Conservation (phyloP, 2,797 vertebrate species). For the Halcyon smyrnensis region DNA sequence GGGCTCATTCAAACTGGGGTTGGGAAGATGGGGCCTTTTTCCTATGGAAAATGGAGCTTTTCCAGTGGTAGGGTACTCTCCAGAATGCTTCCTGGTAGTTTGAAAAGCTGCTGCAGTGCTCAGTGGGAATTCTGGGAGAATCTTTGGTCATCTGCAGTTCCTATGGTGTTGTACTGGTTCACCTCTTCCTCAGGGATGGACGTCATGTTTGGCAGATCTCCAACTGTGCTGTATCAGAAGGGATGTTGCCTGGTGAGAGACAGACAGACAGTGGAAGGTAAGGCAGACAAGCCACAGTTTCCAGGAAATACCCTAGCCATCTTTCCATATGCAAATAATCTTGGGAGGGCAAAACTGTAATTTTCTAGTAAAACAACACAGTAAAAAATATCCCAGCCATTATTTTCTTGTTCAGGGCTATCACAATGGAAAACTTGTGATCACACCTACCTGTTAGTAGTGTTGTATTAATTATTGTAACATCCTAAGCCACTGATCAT, state of each 20-base stretch:
- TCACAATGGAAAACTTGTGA: not conserved
- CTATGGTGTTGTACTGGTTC: not conserved
- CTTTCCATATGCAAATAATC: not conserved
- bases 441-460: not conserved
- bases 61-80: rapidly evolving
- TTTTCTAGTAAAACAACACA: not conserved
- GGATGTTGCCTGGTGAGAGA: not conserved
- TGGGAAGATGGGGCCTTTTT: not conserved
- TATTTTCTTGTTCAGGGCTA: not conserved
- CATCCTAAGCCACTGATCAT: not conserved
- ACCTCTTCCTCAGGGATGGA: not conserved
- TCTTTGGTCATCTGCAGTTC: not conserved
- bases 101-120: not conserved
- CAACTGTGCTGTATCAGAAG: not conserved
- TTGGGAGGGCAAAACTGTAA: not conserved
- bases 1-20: not conserved
- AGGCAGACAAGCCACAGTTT: not conserved
- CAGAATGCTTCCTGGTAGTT: not conserved
- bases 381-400: not conserved
- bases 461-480: not conserved
- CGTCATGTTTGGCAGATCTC: not conserved
- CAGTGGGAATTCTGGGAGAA: not conserved
- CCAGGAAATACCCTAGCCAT: not conserved
- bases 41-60: not conserved
- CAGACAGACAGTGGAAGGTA: not conserved